phyloP scores from a whole-genome alignment of 2,113 vertebrate genomes.

The Desmodus rotundus region DNA sequence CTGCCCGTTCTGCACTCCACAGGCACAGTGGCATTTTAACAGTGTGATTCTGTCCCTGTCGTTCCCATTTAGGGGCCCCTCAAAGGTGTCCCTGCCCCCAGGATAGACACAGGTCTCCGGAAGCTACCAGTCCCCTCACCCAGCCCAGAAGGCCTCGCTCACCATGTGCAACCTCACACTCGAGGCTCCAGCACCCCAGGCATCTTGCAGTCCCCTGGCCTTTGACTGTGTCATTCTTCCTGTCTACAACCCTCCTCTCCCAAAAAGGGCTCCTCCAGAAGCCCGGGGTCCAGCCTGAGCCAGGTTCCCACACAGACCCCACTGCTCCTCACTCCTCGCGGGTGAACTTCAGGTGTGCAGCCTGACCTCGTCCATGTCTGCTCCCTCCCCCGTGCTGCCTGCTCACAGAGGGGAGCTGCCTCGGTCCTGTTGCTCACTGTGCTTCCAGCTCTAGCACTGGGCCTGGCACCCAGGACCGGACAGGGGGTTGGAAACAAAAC shows the following conservation, averaged over 20 bases:
- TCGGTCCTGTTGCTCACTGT: background rate
- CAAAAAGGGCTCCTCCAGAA: background rate
- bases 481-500: background rate
- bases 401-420: background rate
- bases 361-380: background rate
- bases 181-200: background rate
- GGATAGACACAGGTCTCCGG: background rate
- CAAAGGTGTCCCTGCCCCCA: background rate
- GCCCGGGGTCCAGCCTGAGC: background rate
- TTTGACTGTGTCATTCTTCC: background rate
- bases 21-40: background rate
- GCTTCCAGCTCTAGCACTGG: background rate
- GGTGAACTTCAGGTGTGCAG: background rate
- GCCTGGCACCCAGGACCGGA: background rate
- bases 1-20: background rate
- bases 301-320: background rate
- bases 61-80: background rate
- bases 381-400: background rate
- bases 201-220: background rate
- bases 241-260: background rate
- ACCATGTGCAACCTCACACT: background rate
- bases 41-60: background rate
- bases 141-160: background rate
- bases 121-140: background rate
- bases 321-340: background rate